Evolutionary conservation across 2,888 invertebrate species (phyloP), one percentile per base, ranked within the genome.

Genomic region (Scaptomyza polygonia): DNA sequence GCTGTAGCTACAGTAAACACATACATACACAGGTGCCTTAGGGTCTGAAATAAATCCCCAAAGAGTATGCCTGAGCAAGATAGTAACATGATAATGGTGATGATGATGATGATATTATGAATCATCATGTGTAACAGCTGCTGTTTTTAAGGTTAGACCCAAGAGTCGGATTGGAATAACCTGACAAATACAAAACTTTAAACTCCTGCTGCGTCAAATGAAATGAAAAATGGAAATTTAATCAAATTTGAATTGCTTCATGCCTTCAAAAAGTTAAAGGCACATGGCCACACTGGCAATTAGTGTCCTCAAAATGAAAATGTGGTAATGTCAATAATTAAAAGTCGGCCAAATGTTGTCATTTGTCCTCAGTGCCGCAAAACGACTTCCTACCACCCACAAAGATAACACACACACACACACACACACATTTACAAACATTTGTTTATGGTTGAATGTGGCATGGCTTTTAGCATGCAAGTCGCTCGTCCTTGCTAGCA

Each of bases 321-420:
- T 43, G 43, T 63, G 63, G 68, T 70, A 68, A 86, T 83, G 83
- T 74, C 88, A 87, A 87, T 87, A 82, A 87, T 85, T 86, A 87
- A 86, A 82, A 82, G 83, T 68, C 88, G 86, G 73, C 77, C 83
- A 82, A 82, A 87, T 87, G 88, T 76, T 87, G 86, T 87, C 86
- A 86, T 87, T 86, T 86, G 69, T 58, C 57, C 72, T 44, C 36
- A 43, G 45, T 27, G 45, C 56, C 59, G 39, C 52, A 56, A 55
- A 65, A 54, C 76, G 58, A 58, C 58, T 59, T 72, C 52, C 58
- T 57, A 54, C 76, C 16, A 34, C 67, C 66, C 61, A 62, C 64
- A 56, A 47, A 63, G 29, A 36, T 5, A 21, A 34, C 45, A 39
- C 36, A 48, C 18, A 48, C 11, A 36, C 44, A 34, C 51, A 54